Percentiles rank a stretch among this genome's conserved stretches.
Conservation (phyloP, 2,113 vertebrate species). For the Laticauda laticaudata region DNA sequence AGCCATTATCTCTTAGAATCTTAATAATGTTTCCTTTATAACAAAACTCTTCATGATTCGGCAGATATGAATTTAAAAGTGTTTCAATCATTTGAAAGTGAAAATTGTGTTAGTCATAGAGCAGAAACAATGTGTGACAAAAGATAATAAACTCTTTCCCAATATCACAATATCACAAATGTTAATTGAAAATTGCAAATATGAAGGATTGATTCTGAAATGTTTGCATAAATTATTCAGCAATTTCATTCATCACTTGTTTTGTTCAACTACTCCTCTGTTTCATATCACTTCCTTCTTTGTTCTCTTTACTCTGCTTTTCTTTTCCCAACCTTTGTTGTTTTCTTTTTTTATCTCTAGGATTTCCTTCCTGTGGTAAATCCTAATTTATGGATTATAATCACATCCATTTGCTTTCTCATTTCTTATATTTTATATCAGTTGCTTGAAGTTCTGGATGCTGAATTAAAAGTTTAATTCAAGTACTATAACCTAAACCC, state of each 20-base stretch:
- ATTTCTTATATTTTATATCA: background rate
- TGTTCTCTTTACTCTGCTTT: background rate
- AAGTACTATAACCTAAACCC: background rate
- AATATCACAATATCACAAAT: background rate
- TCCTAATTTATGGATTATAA: background rate
- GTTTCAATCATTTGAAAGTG: background rate
- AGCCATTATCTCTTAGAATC: background rate
- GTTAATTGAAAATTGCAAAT: background rate
- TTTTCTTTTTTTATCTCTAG: background rate
- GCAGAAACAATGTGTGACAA: background rate
- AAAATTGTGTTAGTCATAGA: background rate
- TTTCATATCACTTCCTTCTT: background rate
- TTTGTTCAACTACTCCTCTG: background rate
- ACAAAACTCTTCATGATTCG: background rate
- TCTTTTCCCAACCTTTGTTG: background rate
- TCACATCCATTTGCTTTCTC: background rate
- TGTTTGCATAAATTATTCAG: background rate
- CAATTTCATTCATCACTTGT: background rate
- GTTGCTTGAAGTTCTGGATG: background rate
- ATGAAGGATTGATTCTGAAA: background rate
- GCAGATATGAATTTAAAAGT: background rate
- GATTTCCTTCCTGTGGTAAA: slow-evolving; percentile 2
- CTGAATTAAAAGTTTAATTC: background rate
- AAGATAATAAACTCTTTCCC: too few relatives aligned
- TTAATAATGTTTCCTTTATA: background rate